Evolutionary conservation across 2,113 vertebrate species (phyloP), one percentile per base, ranked within the genome.

Genomic region (Ctenodactylus gundi): DNA sequence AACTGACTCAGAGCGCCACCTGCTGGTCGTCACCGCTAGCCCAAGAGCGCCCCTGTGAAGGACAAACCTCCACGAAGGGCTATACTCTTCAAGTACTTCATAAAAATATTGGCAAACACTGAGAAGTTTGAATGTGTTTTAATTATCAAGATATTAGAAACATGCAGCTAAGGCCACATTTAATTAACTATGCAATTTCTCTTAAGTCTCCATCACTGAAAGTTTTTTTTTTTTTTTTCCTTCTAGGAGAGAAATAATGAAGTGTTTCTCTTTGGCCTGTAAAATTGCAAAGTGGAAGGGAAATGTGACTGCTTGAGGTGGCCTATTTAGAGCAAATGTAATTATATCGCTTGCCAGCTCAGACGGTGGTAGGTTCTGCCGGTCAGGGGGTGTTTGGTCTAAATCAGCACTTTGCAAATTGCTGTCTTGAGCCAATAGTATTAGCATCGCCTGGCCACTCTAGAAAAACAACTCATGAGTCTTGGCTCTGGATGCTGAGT

Each of bases 1-100:
- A 53, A 23, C 94, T 94, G 80, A 7, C 55, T 85, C 83, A 62
- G 73, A 93, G 94, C 62, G 77, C 96, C 97, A 91, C 91, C 97
- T 97, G 93, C 96, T 96, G 97, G 95, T 11, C 81, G 1, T n/a
- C 81, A 4, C n/a, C 0, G 15, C 55, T 39, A 13, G 36, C 18
- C 67, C 73, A 13, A 76, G 62, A 41, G 4, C 1, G 25, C n/a
- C 78, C 64, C 18, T 41, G 4, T 1, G 46, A 44, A 73, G 60
- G 68, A 70, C 39, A 34, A 58, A 51, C n/a, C n/a, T 44, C 51
- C 17, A 17, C 23, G 39, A 62, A 89, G 58, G 41, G 36, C 13
- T 13, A 8, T 18, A 15, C 31, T 82, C 81, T 53, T 70, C 20
- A 53, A 67, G 82, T 44, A 68, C 85, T 94, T 90, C 57, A 44